Evolutionary conservation across 2,797 vertebrate species (phyloP), one percentile per base, ranked within the genome.

Genomic region (Rhinophrynus dorsalis): DNA sequence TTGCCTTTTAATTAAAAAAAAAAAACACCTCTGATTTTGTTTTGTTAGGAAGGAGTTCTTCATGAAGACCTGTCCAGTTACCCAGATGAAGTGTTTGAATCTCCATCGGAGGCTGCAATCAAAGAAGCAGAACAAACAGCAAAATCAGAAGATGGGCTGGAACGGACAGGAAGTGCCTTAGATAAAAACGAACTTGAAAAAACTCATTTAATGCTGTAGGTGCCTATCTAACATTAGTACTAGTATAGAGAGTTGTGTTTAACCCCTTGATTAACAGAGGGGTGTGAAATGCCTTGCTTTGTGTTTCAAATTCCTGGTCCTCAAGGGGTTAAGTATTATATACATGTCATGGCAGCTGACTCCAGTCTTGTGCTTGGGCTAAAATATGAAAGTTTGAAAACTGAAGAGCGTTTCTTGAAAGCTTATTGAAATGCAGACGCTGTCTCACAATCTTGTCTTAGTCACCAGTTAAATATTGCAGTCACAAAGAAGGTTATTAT

Each of bases 21-120:
- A n/a, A n/a, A n/a, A n/a, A n/a, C n/a, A 44, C 3, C 7, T 30
- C 9, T 30, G 29, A 20, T 44, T 18, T 44, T 1, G 6, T 20
- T 44, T 20, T 15, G 83, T 83, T 77, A 98, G 97, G 97, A 99
- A 68, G 94, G 92, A 68, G 86, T 93, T 79, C 91, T 96, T 82
- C 94, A 92, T 0, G 96, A 98, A 61, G 97, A 99, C 80, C 71
- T 95, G 83, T 99, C 96, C 54, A 97, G 90, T 2, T 98, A 93
- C 2, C 94, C 92, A 0, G 97, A 99, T 0, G 96, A 99, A 50
- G 97, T 99, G 60, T 99, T 99, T 0, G 97, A 99, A 82, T 94
- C 96, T 0, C 90, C 92, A 0, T 98, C 96, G 0, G 95, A 96
- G 82, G 94, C 94, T 0, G 90, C 91, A 1, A 85, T 95, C 78